These are phyloP conservation scores for Antedon bifida DNA, from an alignment of 35 echinoderm and acorn worm species.

Conservation along the genomic window DNA sequence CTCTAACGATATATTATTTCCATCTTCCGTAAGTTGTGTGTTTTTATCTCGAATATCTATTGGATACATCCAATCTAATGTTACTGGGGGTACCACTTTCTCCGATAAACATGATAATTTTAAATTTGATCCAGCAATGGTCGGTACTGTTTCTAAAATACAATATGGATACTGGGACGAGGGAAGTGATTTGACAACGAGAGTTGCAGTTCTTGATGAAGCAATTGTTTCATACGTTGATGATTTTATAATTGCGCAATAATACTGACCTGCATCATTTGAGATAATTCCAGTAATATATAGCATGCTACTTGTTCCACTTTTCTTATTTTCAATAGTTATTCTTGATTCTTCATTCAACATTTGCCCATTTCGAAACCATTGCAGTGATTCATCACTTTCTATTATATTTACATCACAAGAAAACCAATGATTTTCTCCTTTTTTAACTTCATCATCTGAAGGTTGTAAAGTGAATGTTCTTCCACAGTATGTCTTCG, in stretches of 20 bases:
- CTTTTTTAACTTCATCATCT: not conserved
- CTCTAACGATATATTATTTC: not conserved
- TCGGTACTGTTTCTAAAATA: not conserved
- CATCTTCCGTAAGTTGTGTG: not conserved
- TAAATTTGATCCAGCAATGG: not conserved
- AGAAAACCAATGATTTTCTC: not conserved
- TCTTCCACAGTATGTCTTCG: not conserved
- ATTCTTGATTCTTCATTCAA: not conserved
- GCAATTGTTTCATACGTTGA: not conserved
- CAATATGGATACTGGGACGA: not conserved
- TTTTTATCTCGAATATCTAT: not conserved
- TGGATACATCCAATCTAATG: not conserved
- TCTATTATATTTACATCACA: not conserved
- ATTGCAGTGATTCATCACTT: not conserved
- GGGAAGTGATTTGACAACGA: not conserved
- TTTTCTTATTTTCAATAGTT: not conserved
- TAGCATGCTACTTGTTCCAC: not conserved
- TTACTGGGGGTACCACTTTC: not conserved
- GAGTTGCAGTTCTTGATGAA: not conserved
- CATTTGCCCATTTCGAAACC: not conserved
- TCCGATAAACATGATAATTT: not conserved
- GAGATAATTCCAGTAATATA: not conserved
- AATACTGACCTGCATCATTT: not conserved
- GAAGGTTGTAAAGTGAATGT: not conserved
- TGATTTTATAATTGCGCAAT: not conserved